These are phyloP conservation scores for Dipodomys ordii DNA, from an alignment of 2,113 vertebrate species.

Conservation along the genomic window DNA sequence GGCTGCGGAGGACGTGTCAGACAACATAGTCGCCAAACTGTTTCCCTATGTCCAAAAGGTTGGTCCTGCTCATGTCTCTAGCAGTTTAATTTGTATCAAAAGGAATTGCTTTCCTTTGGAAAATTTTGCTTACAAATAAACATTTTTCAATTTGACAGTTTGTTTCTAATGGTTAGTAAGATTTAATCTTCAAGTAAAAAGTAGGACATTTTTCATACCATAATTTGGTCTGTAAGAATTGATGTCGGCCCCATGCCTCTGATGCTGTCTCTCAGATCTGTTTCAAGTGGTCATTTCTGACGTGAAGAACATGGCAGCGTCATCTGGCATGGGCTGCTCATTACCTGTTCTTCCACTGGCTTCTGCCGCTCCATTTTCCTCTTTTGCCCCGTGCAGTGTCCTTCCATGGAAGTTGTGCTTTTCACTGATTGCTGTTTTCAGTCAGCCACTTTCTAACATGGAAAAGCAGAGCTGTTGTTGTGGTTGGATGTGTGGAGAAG, in stretches of 20 bases:
- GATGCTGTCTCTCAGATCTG: background rate
- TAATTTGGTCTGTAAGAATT: background rate
- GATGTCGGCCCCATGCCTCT: background rate
- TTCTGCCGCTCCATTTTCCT: background rate
- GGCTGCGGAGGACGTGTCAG: constrained; percentile 88
- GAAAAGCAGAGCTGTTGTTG: too few relatives aligned
- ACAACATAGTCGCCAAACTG: constrained; percentile 92
- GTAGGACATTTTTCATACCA: background rate
- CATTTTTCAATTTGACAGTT: background rate
- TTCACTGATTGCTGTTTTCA: background rate
- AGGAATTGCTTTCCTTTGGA: background rate
- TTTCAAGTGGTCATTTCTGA: background rate
- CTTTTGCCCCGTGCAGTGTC: background rate
- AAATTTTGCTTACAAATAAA: background rate
- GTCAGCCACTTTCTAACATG: background rate
- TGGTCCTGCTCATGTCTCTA: constrained; percentile 16
- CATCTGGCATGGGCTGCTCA: background rate
- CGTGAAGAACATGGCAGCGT: background rate
- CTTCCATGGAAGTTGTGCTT: background rate
- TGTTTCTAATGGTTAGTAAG: constrained; percentile 24
- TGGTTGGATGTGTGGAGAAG: background rate
- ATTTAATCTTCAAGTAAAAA: constrained; percentile 39
- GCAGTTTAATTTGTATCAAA: constrained; percentile 1
- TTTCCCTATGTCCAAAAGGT: constrained; percentile 97
- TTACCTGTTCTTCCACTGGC: background rate